Conservation (phyloP, 2,797 vertebrate genomes). For the Erithacus rubecula region DNA sequence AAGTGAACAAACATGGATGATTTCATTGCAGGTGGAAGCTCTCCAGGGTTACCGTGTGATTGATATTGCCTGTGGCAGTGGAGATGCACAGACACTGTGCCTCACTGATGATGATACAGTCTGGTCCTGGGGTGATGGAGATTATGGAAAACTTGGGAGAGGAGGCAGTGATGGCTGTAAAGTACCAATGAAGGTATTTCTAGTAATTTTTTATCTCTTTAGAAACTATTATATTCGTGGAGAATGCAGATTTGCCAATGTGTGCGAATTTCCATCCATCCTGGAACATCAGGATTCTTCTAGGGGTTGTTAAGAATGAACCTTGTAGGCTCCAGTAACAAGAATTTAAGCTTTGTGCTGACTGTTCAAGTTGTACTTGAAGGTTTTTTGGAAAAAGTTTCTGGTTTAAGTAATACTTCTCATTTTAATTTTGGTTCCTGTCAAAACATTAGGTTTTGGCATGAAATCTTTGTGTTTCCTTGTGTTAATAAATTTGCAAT, state of each 20-base stretch:
- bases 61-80: conserved; percentile 95
- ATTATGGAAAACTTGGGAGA: conserved; percentile 95
- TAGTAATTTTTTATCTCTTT: not conserved
- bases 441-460: not conserved
- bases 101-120: conserved; percentile 97
- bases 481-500: not conserved
- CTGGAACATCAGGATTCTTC: not conserved
- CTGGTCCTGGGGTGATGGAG: conserved; percentile 99
- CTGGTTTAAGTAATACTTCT: not conserved
- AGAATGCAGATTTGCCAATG: not conserved
- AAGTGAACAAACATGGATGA: not conserved
- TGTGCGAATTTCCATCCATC: not conserved
- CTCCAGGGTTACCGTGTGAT: conserved; percentile 96
- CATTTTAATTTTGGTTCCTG: not conserved
- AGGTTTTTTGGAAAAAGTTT: not conserved
- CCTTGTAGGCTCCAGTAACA: not conserved
- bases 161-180: conserved; percentile 98
- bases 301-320: not conserved
- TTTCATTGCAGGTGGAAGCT: conserved; percentile 87
- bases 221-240: not conserved
- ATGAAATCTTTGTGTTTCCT: not conserved
- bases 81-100: conserved; percentile 96
- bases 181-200: conserved; percentile 94
- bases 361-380: not conserved
- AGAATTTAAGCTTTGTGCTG: not conserved